Evolutionary conservation across 2,888 invertebrate species (phyloP).

Genomic region (Oscheius sp.): DNA sequence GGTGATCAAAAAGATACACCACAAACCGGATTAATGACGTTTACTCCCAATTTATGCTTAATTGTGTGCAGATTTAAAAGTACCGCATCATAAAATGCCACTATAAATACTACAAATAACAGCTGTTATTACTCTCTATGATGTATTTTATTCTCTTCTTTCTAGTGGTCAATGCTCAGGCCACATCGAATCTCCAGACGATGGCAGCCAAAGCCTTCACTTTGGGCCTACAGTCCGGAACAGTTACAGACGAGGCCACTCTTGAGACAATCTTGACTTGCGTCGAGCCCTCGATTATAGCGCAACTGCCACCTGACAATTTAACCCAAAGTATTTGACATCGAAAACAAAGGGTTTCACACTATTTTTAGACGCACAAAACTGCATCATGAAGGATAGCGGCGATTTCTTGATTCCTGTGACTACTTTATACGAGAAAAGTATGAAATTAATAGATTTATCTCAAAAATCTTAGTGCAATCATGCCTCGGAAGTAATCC

Average conservation of each 20-base stretch:
- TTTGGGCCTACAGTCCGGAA: not conserved
- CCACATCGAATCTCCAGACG: too few relatives aligned
- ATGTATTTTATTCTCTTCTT: too few relatives aligned
- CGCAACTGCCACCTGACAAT: not conserved
- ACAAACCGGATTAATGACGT: too few relatives aligned
- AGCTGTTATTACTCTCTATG: too few relatives aligned
- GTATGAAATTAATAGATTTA: not conserved
- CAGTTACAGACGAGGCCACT: not conserved
- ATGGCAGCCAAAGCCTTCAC: slow-evolving; percentile 7
- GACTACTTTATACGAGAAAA: not conserved
- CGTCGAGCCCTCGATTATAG: not conserved
- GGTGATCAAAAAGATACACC: too few relatives aligned
- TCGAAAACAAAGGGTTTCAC: not conserved
- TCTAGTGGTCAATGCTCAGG: too few relatives aligned
- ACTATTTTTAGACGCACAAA: not conserved
- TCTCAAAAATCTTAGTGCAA: not conserved
- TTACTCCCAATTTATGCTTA: too few relatives aligned
- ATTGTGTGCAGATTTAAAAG: too few relatives aligned
- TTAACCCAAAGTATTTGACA: not conserved
- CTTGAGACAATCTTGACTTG: not conserved
- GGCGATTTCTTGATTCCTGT: not conserved
- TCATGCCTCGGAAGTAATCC: not conserved
- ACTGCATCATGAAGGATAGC: not conserved
- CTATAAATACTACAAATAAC: too few relatives aligned
- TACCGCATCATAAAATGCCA: too few relatives aligned